Conservation (phyloP, 2,888 invertebrate genomes). For the Kuschelorhynchus macadamiae region DNA sequence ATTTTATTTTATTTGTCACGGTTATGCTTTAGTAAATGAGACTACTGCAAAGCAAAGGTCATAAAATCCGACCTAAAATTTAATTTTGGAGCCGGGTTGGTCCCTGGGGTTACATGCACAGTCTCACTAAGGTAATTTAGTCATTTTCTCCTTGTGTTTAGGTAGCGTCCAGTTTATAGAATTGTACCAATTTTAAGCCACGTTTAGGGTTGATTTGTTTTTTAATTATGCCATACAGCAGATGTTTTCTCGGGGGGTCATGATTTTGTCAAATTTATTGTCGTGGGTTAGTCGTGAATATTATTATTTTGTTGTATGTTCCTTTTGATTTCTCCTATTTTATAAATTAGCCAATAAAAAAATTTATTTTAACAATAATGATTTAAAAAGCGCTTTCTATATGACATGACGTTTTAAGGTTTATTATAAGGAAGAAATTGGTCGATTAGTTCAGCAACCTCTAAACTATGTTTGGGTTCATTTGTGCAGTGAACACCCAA, state of each 20-base stretch:
- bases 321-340: too few relatives aligned
- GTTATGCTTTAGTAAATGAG: slow-evolving; percentile 24
- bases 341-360: too few relatives aligned
- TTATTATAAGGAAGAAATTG: too few relatives aligned
- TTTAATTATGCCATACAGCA: slow-evolving; percentile 36
- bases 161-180: slow-evolving; percentile 52
- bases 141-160: slow-evolving; percentile 55
- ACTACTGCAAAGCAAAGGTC: slow-evolving; percentile 42
- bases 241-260: neutral
- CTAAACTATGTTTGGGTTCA: too few relatives aligned
- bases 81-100: slow-evolving; percentile 31
- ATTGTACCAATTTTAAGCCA: slow-evolving; percentile 32
- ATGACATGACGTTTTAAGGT: too few relatives aligned
- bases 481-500: too few relatives aligned
- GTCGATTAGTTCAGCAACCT: too few relatives aligned
- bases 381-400: too few relatives aligned
- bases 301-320: too few relatives aligned
- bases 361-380: too few relatives aligned
- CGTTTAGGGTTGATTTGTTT: slow-evolving; percentile 46
- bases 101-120: slow-evolving; percentile 41
- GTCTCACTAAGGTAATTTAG: slow-evolving; percentile 28
- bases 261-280: too few relatives aligned
- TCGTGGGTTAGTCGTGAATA: too few relatives aligned
- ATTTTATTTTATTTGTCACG: slow-evolving; percentile 36
- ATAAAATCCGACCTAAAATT: slow-evolving; percentile 43